These are phyloP conservation scores for Parnassius glacialis DNA, from an alignment of 2,888 invertebrate genomes.

Conservation along the genomic window DNA sequence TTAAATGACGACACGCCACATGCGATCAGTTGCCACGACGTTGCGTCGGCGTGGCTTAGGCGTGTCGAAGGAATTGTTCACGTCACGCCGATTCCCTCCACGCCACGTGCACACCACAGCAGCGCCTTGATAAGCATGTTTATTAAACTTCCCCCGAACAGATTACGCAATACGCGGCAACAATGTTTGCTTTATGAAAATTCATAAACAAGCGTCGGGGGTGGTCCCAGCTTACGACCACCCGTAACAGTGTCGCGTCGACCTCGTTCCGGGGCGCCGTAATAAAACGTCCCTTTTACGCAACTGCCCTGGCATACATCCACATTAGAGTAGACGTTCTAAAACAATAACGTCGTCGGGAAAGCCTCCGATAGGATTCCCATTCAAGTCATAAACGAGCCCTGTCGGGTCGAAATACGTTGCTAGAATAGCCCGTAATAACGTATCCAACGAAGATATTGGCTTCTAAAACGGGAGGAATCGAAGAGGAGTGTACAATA, in stretches of 20 bases:
- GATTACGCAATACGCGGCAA: conserved; percentile 29
- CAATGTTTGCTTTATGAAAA: conserved; percentile 52
- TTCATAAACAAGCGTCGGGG: conserved; percentile 54
- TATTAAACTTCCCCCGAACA: conserved; percentile 15
- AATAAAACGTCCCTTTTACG: conserved; percentile 68
- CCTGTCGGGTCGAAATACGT: conserved; percentile 29
- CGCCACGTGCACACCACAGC: not conserved
- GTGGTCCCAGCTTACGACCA: conserved; percentile 61
- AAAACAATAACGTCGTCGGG: conserved; percentile 50
- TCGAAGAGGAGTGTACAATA: not conserved
- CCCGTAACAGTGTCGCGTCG: conserved; percentile 47
- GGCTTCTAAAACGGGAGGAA: not conserved
- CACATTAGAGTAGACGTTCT: conserved; percentile 41
- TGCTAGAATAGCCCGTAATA: not conserved
- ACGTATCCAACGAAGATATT: conserved; percentile 1
- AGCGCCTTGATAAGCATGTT: conserved; percentile 10
- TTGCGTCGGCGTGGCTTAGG: not conserved
- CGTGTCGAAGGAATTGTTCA: conserved; percentile 13
- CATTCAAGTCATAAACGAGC: conserved; percentile 53
- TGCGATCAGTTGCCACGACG: conserved; percentile 1
- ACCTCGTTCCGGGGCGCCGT: conserved; percentile 47
- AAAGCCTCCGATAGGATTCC: conserved; percentile 57
- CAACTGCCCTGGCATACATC: conserved; percentile 44
- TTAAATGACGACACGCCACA: not conserved
- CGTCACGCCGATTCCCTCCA: conserved; percentile 5